phyloP scores from a whole-genome alignment of 2,888 invertebrate species.

The Parnassius apollo region DNA sequence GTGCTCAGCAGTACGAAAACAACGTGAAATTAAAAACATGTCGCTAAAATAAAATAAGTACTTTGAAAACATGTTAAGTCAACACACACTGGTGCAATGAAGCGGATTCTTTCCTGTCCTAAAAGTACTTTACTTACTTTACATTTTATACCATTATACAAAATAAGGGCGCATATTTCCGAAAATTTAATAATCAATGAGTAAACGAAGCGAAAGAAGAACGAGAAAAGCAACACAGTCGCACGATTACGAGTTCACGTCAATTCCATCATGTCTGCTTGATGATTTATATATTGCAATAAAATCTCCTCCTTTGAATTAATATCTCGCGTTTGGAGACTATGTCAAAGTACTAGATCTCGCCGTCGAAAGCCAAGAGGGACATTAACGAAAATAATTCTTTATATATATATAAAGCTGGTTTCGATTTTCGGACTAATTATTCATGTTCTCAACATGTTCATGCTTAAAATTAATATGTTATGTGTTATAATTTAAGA shows the following conservation, averaged over 20 bases:
- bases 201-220: constrained; percentile 29
- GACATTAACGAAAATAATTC: constrained; percentile 71
- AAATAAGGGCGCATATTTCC: neutral
- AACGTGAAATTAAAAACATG: too few relatives aligned
- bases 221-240: constrained; percentile 52
- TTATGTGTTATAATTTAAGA: too few relatives aligned
- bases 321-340: constrained; percentile 64
- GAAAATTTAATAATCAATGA: neutral
- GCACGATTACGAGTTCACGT: constrained; percentile 60
- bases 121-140: too few relatives aligned
- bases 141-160: too few relatives aligned
- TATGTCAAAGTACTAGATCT: constrained; percentile 72
- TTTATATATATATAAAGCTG: constrained; percentile 67
- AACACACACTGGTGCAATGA: too few relatives aligned
- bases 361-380: constrained; percentile 66
- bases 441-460: constrained; percentile 50
- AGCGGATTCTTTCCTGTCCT: too few relatives aligned
- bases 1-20: too few relatives aligned
- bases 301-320: constrained; percentile 78
- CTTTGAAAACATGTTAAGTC: too few relatives aligned
- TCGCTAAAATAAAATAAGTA: too few relatives aligned
- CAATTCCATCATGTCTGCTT: constrained; percentile 61
- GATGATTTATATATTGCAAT: constrained; percentile 76
- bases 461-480: neutral
- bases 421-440: constrained; percentile 55